Conservation (phyloP, 2,888 invertebrate species). For the Yponomeuta sedellus region DNA sequence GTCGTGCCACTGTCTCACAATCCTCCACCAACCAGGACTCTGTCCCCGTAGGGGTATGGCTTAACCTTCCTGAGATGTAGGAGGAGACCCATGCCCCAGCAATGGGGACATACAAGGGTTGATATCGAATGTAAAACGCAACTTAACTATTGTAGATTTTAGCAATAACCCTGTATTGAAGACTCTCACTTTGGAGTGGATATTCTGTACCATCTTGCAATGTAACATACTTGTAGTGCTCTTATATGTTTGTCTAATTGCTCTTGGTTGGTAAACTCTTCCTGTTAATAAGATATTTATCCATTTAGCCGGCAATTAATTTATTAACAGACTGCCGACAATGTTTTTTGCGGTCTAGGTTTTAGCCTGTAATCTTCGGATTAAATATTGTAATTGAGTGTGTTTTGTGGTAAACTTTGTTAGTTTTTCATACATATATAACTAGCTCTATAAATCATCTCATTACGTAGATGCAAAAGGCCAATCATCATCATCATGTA, state of each 20-base stretch:
- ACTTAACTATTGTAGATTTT: too few relatives aligned
- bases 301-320: slow-evolving; percentile 9
- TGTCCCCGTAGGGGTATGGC: too few relatives aligned
- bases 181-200: not conserved
- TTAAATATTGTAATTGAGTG: not conserved
- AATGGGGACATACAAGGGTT: too few relatives aligned
- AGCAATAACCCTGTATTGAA: too few relatives aligned
- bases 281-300: slow-evolving; percentile 16
- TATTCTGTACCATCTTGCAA: not conserved
- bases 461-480: too few relatives aligned
- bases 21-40: too few relatives aligned
- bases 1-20: too few relatives aligned
- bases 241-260: not conserved
- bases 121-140: too few relatives aligned
- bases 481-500: too few relatives aligned
- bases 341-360: not conserved
- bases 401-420: not conserved
- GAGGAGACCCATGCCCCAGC: too few relatives aligned
- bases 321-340: not conserved
- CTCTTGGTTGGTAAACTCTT: slow-evolving; percentile 18
- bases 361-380: not conserved
- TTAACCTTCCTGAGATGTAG: too few relatives aligned
- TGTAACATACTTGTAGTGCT: not conserved
- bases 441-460: too few relatives aligned
- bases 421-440: not conserved